Percentiles rank a stretch among this genome's conserved stretches.
phyloP scores from a whole-genome alignment of 2,888 invertebrate species.

The Gymnocheta viridis region DNA sequence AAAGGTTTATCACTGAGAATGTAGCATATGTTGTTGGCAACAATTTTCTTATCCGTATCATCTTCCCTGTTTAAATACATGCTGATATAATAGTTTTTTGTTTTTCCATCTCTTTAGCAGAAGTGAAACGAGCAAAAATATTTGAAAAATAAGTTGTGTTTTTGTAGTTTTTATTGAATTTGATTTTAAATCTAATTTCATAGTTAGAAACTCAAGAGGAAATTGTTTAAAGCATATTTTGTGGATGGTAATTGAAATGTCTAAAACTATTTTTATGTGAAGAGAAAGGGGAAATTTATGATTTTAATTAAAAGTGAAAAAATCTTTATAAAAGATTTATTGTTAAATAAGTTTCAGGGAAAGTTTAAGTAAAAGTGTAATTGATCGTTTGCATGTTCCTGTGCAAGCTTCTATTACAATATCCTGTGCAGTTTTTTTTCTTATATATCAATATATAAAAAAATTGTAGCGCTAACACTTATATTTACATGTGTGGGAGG shows the following conservation, averaged over 20 bases:
- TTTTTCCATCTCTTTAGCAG: not conserved
- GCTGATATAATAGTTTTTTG: not conserved
- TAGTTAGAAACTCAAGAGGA: not conserved
- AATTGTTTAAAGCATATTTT: slow-evolving; percentile 2
- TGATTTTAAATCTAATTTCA: not conserved
- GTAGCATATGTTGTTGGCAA: not conserved
- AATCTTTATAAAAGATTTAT: too few species aligned
- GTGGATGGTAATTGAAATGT: not conserved
- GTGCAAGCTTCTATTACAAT: too few species aligned
- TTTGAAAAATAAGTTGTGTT: not conserved
- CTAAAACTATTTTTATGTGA: not conserved
- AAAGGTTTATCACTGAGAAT: not conserved
- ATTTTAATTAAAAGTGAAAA: too few species aligned
- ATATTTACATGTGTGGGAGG: too few species aligned
- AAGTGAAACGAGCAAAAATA: not conserved
- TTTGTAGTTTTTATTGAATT: slow-evolving; percentile 3
- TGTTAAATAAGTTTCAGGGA: too few species aligned
- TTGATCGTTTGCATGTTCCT: too few species aligned
- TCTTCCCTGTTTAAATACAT: not conserved
- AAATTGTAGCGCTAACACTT: too few species aligned
- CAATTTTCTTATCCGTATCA: too few species aligned
- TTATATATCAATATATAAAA: too few species aligned
- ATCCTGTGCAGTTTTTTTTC: too few species aligned
- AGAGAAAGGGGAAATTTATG: too few species aligned
- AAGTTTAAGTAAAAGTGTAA: too few species aligned